A percentile compares a stretch with the other conserved stretches of the same genome.
These are phyloP conservation scores for Enteromius trimaculatus DNA, from an alignment of 2,797 vertebrate genomes.

Conservation along the genomic window DNA sequence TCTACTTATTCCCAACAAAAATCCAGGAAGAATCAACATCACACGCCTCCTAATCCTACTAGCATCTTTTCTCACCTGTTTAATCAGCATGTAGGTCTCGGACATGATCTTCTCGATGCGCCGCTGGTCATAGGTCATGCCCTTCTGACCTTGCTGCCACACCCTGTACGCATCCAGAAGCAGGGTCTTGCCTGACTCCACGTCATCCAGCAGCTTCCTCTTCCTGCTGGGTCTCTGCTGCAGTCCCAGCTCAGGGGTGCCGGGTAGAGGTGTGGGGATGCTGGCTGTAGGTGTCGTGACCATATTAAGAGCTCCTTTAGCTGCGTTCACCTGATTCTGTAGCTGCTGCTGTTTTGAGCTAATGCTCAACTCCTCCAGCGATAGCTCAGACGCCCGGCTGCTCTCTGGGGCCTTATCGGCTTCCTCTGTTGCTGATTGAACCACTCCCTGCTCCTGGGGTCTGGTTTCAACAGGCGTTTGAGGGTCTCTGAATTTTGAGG, in stretches of 20 bases:
- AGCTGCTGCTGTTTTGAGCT: constrained; percentile 86
- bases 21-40: background rate
- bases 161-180: constrained; percentile 94
- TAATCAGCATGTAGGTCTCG: constrained; percentile 98
- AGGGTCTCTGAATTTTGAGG: constrained; percentile 70
- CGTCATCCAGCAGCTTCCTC: constrained; percentile 92
- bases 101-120: constrained; percentile 98
- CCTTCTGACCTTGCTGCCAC: constrained; percentile 98
- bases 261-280: constrained; percentile 23
- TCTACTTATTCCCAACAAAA: background rate
- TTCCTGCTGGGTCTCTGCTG: constrained; percentile 86
- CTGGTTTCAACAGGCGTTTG: constrained; percentile 57
- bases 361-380: constrained; percentile 95
- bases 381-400: constrained; percentile 86
- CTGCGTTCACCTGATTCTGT: constrained; percentile 58
- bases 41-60: background rate
- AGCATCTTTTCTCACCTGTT: constrained; percentile 80
- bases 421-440: constrained; percentile 57
- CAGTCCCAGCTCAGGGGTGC: constrained; percentile 72
- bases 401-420: constrained; percentile 80
- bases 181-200: constrained; percentile 92
- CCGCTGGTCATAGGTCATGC: constrained; percentile 90
- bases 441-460: constrained; percentile 65
- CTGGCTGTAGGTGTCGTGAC: background rate
- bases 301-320: constrained; percentile 67